These are phyloP conservation scores for Clusia tigrina DNA, from an alignment of 2,888 invertebrate species.

Conservation along the genomic window DNA sequence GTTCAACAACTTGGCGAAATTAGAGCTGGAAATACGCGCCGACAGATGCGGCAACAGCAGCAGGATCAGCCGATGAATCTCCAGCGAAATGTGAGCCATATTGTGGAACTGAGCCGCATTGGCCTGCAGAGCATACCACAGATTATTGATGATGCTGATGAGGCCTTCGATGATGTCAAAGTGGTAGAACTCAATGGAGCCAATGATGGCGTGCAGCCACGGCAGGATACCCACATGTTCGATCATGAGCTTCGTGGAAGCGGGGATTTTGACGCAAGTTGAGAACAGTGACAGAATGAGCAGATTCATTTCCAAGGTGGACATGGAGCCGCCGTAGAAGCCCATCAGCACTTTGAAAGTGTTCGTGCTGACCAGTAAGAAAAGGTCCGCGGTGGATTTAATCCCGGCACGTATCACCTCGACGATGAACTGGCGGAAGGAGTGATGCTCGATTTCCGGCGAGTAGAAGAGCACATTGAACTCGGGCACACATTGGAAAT, in stretches of 20 bases:
- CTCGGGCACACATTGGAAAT: slow-evolving; percentile 85
- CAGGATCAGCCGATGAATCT: slow-evolving; percentile 51
- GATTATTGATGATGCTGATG: slow-evolving; percentile 59
- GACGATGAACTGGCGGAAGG: slow-evolving; percentile 80
- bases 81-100: slow-evolving; percentile 47
- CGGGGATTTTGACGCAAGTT: slow-evolving; percentile 71
- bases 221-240: slow-evolving; percentile 75
- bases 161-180: slow-evolving; percentile 63
- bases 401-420: slow-evolving; percentile 79
- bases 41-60: slow-evolving; percentile 54
- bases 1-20: slow-evolving; percentile 55
- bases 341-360: slow-evolving; percentile 81
- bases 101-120: slow-evolving; percentile 50
- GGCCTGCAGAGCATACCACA: slow-evolving; percentile 59
- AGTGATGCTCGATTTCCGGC: slow-evolving; percentile 73
- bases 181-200: slow-evolving; percentile 59
- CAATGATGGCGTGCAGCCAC: slow-evolving; percentile 69
- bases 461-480: slow-evolving; percentile 86
- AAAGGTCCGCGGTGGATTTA: slow-evolving; percentile 77
- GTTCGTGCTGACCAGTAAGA: slow-evolving; percentile 76
- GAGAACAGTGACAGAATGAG: slow-evolving; percentile 73
- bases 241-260: slow-evolving; percentile 72
- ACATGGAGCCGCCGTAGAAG: slow-evolving; percentile 71
- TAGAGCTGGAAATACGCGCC: slow-evolving; percentile 51
- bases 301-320: slow-evolving; percentile 71